These are phyloP conservation scores for Matsumurasca onukii DNA, from an alignment of 1,140 invertebrate species.

Conservation along the genomic window DNA sequence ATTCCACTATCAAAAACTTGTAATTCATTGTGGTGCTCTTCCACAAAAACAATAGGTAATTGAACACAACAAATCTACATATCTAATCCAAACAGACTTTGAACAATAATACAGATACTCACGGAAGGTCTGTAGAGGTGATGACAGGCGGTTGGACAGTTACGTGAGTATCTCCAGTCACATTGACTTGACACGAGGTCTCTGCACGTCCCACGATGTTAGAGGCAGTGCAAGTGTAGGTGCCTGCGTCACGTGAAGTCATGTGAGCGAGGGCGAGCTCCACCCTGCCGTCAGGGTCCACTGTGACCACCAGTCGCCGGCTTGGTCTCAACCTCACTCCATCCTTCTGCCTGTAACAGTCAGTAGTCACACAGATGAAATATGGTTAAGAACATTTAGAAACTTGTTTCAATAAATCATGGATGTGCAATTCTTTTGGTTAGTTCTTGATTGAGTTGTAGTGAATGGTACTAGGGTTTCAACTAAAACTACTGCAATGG, in stretches of 20 bases:
- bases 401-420: too few relatives aligned
- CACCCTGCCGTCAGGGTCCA: slow-evolving; percentile 75
- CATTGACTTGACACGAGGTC: slow-evolving; percentile 66
- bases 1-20: too few relatives aligned
- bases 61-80: background rate
- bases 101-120: too few relatives aligned
- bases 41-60: background rate
- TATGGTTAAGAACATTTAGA: too few relatives aligned
- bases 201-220: slow-evolving; percentile 83
- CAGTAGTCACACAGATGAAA: background rate
- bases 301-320: slow-evolving; percentile 68
- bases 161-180: slow-evolving; percentile 50
- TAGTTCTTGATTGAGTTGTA: too few relatives aligned
- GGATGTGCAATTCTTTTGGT: too few relatives aligned
- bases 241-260: slow-evolving; percentile 70
- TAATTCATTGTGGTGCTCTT: too few relatives aligned
- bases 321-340: slow-evolving; percentile 70
- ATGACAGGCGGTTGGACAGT: background rate
- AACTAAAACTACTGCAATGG: too few relatives aligned
- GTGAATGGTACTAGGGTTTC: too few relatives aligned
- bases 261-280: slow-evolving; percentile 69
- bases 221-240: slow-evolving; percentile 83
- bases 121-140: slow-evolving; percentile 34
- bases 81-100: too few relatives aligned
- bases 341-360: slow-evolving; percentile 59